phyloP scores from a whole-genome alignment of 2,113 vertebrate species.

The Gnathonemus echidnorhynchus region DNA sequence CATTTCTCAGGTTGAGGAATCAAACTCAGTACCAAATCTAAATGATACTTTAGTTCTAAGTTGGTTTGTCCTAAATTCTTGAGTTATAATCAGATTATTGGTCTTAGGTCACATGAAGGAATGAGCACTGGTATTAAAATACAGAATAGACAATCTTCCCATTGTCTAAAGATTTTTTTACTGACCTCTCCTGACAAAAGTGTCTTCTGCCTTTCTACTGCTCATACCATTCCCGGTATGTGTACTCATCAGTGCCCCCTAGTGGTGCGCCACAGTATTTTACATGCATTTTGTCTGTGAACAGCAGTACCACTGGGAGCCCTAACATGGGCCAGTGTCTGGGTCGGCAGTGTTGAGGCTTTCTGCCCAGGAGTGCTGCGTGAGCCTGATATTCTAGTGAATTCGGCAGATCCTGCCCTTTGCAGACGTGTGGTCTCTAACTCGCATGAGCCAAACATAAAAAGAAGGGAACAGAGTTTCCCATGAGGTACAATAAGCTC shows the following conservation, averaged over 20 bases:
- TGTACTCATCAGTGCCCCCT: not conserved
- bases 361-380: not conserved
- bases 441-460: not conserved
- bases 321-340: not conserved
- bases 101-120: not conserved
- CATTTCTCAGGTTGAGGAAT: not conserved
- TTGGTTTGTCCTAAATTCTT: not conserved
- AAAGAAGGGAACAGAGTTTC: not conserved
- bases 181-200: not conserved
- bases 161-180: not conserved
- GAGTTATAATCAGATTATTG: not conserved
- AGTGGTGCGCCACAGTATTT: not conserved
- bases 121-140: conserved; percentile 5
- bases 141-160: not conserved
- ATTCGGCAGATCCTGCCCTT: not conserved
- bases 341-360: not conserved
- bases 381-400: not conserved
- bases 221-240: not conserved
- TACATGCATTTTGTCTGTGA: not conserved
- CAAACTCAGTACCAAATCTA: not conserved
- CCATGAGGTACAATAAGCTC: not conserved
- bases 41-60: not conserved
- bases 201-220: not conserved
- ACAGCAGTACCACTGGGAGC: not conserved
- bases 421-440: not conserved